Conservation (phyloP, 1,140 invertebrate species). For the Nymphalis io region DNA sequence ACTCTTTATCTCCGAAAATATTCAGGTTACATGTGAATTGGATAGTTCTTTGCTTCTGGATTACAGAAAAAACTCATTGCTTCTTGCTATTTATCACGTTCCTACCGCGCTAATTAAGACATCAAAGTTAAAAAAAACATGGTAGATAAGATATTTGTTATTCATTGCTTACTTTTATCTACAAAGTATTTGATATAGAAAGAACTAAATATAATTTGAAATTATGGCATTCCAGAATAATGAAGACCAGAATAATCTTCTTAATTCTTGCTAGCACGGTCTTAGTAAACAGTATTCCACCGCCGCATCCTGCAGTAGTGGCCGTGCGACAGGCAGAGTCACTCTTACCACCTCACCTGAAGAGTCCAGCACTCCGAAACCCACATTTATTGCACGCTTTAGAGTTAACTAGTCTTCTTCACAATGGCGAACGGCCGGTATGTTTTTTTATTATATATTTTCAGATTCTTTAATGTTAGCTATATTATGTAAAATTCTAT, state of each 20-base stretch:
- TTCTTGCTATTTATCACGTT: no score
- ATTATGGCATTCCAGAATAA: slow-evolving; percentile 29
- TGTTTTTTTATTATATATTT: no score
- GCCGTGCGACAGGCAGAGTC: slow-evolving; percentile 72
- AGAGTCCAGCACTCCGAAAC: slow-evolving; percentile 66
- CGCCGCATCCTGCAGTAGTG: slow-evolving; percentile 77
- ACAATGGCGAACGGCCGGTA: slow-evolving; percentile 81
- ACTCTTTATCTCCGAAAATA: no score
- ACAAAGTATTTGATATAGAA: neutral
- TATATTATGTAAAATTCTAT: no score
- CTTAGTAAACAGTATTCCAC: slow-evolving; percentile 53
- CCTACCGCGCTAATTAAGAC: no score
- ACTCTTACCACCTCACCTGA: slow-evolving; percentile 67
- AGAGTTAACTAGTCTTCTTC: slow-evolving; percentile 81
- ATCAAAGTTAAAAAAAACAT: no score
- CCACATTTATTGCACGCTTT: slow-evolving; percentile 70
- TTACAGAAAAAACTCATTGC: no score
- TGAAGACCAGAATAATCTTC: slow-evolving; percentile 42
- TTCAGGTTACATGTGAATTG: no score
- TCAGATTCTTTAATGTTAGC: no score
- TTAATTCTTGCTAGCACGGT: slow-evolving; percentile 47
- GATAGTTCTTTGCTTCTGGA: no score
- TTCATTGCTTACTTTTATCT: neutral
- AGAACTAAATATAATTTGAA: neutral
- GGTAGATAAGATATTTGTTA: no score